phyloP scores from a whole-genome alignment of 1,140 invertebrate species.

The Saccostrea cuccullata region DNA sequence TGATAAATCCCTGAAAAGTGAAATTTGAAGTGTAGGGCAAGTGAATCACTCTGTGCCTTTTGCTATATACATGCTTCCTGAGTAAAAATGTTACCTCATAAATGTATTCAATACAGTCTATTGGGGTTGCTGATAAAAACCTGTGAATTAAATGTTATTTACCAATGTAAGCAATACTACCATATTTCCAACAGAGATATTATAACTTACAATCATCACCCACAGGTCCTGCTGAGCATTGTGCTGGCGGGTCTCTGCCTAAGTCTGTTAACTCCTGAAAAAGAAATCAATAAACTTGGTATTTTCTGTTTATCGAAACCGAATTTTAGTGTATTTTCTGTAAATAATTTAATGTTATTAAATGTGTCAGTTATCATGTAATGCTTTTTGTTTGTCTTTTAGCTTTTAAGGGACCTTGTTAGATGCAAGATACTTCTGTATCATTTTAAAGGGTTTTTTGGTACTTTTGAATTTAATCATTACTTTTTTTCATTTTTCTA shows the following conservation, averaged over 20 bases:
- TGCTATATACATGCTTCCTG: too few species aligned
- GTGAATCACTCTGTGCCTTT: too few species aligned
- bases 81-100: too few species aligned
- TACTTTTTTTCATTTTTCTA: neutral
- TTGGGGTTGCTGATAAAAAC: too few species aligned
- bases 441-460: neutral
- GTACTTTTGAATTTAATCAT: neutral
- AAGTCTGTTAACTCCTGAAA: constrained; percentile 77
- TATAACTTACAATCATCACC: constrained; percentile 77
- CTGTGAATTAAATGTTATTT: too few species aligned
- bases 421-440: neutral
- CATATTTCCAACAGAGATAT: too few species aligned
- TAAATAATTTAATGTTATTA: neutral
- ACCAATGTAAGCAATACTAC: too few species aligned
- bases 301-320: neutral
- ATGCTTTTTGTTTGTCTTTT: neutral
- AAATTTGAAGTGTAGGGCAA: too few species aligned
- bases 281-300: neutral
- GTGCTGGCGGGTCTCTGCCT: constrained; percentile 77
- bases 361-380: neutral
- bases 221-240: constrained; percentile 79
- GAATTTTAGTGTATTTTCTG: too few species aligned
- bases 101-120: too few species aligned
- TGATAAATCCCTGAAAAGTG: too few species aligned
- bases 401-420: neutral